Evolutionary conservation across 2,113 vertebrate genomes (phyloP).

Genomic region (Oreochromis spilurus): DNA sequence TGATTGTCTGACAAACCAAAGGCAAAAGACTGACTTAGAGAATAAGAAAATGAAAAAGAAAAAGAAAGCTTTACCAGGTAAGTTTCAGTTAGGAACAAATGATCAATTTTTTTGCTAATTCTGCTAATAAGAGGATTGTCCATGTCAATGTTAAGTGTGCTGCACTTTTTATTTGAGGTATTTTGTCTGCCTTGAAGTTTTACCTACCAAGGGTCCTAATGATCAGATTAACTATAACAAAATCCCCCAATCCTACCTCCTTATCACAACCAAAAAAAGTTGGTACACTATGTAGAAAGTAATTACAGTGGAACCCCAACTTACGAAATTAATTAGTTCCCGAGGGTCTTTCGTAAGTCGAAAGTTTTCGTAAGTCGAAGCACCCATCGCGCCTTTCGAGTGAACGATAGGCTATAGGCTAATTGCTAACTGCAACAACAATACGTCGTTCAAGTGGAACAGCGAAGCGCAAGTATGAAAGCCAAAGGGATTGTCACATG

Average conservation of each 20-base stretch:
- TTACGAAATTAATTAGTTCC: too few species aligned
- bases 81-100: not conserved
- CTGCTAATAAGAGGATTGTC: not conserved
- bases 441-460: too few species aligned
- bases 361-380: too few species aligned
- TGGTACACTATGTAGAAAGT: not conserved
- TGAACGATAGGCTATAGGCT: too few species aligned
- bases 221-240: not conserved
- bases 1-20: not conserved
- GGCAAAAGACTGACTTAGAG: not conserved
- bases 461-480: too few species aligned
- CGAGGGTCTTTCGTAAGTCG: too few species aligned
- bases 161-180: conserved; percentile 25
- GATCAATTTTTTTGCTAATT: not conserved
- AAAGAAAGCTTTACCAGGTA: conserved; percentile 1
- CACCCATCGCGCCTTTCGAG: too few species aligned
- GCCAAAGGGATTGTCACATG: too few species aligned
- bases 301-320: not conserved
- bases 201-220: conserved; percentile 5
- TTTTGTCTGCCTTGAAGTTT: conserved; percentile 49
- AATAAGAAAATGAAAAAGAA: not conserved
- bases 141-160: not conserved
- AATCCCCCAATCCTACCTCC: not conserved
- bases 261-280: not conserved
- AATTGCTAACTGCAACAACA: too few species aligned